Percentiles rank a stretch among this genome's conserved stretches.
Evolutionary conservation across 2,797 vertebrate genomes (phyloP).

Genomic region (Thalassophryne amazonica): DNA sequence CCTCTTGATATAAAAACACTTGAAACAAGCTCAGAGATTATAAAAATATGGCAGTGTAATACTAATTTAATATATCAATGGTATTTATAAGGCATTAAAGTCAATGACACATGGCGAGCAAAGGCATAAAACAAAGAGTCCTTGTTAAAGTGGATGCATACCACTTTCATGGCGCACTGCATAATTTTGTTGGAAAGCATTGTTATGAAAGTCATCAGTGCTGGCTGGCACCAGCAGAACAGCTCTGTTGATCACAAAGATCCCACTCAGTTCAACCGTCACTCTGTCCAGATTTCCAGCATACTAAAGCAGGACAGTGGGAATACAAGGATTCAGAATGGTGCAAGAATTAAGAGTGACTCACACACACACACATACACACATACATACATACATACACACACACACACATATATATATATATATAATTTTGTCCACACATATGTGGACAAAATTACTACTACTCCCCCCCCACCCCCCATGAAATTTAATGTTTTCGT

Average conservation of each 20-base stretch:
- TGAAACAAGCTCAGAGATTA: constrained; percentile 73
- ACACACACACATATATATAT: too few relatives aligned
- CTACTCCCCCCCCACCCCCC: too few relatives aligned
- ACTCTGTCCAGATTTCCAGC: constrained; percentile 8
- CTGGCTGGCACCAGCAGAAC: constrained; percentile 35
- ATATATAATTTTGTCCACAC: too few relatives aligned
- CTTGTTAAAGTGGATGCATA: constrained; percentile 75
- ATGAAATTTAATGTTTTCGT: too few relatives aligned
- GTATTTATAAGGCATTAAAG: constrained; percentile 82
- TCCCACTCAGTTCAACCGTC: constrained; percentile 34
- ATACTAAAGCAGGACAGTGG: constrained; percentile 9
- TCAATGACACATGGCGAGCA: constrained; percentile 76
- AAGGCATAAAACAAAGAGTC: constrained; percentile 77
- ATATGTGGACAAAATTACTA: too few relatives aligned
- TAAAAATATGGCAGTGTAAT: constrained; percentile 73
- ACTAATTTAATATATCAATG: constrained; percentile 79
- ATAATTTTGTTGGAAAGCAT: constrained; percentile 72
- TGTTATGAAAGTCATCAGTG: constrained; percentile 65
- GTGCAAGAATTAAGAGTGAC: background rate
- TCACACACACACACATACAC: too few relatives aligned
- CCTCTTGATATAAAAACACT: constrained; percentile 71
- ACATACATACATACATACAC: too few relatives aligned
- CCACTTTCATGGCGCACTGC: constrained; percentile 73
- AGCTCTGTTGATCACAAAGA: constrained; percentile 53
- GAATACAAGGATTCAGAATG: background rate